Percentiles rank a stretch among this genome's conserved stretches.
These are phyloP conservation scores for Tenthredo scrophulariae DNA, from an alignment of 2,888 invertebrate species.

Conservation along the genomic window DNA sequence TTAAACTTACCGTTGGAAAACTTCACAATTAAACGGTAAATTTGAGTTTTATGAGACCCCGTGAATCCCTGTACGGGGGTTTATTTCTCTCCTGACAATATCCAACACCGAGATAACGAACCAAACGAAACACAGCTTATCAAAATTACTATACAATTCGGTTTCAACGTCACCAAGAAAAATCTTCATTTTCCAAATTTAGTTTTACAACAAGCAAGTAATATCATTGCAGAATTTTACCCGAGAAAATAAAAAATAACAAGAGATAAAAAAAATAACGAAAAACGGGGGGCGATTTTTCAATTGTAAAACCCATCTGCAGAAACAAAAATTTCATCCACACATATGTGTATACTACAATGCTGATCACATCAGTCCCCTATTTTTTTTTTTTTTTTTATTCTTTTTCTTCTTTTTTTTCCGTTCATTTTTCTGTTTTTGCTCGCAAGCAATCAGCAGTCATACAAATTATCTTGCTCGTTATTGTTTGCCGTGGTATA, in stretches of 20 bases:
- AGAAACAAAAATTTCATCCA: background rate
- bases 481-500: background rate
- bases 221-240: too few relatives aligned
- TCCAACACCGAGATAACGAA: background rate
- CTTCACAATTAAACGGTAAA: constrained; percentile 5
- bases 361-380: background rate
- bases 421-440: background rate
- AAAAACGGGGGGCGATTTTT: too few relatives aligned
- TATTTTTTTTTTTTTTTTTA: background rate
- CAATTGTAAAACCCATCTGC: too few relatives aligned
- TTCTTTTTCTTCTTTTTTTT: background rate
- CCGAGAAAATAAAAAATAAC: too few relatives aligned
- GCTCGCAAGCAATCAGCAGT: background rate
- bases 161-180: background rate
- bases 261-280: too few relatives aligned
- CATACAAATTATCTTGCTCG: background rate
- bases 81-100: background rate
- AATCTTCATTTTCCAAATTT: background rate
- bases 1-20: background rate
- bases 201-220: background rate
- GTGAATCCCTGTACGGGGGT: background rate
- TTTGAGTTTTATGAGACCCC: background rate
- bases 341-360: background rate
- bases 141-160: background rate
- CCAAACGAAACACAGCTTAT: background rate